phyloP scores from a whole-genome alignment of 1,140 invertebrate genomes.

The Drosophila mojavensis region DNA sequence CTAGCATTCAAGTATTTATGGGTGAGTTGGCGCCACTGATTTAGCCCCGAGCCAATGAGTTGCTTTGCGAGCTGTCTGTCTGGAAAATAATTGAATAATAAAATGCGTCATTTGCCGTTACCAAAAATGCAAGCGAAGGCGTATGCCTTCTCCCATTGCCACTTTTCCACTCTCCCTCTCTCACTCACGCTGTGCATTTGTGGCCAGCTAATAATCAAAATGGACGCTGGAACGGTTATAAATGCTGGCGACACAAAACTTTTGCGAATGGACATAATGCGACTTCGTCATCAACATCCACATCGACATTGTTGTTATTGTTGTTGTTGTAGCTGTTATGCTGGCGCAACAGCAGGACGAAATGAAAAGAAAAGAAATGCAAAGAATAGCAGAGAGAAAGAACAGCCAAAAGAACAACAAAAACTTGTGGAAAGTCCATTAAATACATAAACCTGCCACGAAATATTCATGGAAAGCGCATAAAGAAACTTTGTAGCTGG shows the following conservation, averaged over 20 bases:
- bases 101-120: slow-evolving; percentile 32
- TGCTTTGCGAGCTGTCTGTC: slow-evolving; percentile 23
- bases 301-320: slow-evolving; percentile 17
- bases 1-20: slow-evolving; percentile 50
- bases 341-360: slow-evolving; percentile 2
- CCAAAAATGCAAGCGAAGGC: slow-evolving; percentile 34
- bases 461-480: slow-evolving; percentile 82
- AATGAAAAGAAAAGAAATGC: slow-evolving; percentile 19
- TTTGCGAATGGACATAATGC: slow-evolving; percentile 77
- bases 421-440: slow-evolving; percentile 80
- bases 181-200: slow-evolving; percentile 1
- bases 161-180: neutral
- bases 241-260: slow-evolving; percentile 77
- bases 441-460: slow-evolving; percentile 82
- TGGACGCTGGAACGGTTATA: slow-evolving; percentile 68
- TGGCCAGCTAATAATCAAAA: slow-evolving; percentile 74
- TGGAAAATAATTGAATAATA: slow-evolving; percentile 64
- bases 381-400: slow-evolving; percentile 1
- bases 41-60: slow-evolving; percentile 29
- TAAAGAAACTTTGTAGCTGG: slow-evolving; percentile 75
- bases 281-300: slow-evolving; percentile 44
- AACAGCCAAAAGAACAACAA: slow-evolving; percentile 8
- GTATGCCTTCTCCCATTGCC: neutral
- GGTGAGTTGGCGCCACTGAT: slow-evolving; percentile 18
- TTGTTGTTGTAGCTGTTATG: slow-evolving; percentile 1